These are phyloP conservation scores for Psylliodes chrysocephalus DNA, from an alignment of 2,888 invertebrate genomes.

Conservation along the genomic window DNA sequence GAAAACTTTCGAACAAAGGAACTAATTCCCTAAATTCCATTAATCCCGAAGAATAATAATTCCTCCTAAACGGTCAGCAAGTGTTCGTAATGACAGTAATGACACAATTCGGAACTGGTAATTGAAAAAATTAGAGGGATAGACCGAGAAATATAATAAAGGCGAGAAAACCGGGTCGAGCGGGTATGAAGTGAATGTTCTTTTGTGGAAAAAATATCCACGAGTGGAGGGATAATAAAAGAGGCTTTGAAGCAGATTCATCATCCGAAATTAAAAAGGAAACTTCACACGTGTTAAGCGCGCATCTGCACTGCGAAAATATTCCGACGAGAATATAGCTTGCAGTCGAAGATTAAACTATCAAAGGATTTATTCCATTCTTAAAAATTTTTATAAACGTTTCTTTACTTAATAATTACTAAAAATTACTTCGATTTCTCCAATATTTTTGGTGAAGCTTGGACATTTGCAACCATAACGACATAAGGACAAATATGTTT, in stretches of 20 bases:
- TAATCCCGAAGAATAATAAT: conserved; percentile 47
- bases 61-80: conserved; percentile 55
- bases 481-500: no score
- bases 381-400: no score
- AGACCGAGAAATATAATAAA: conserved; percentile 34
- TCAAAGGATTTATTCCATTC: no score
- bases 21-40: conserved; percentile 39
- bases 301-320: conserved; percentile 3
- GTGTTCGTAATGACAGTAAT: conserved; percentile 58
- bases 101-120: conserved; percentile 55
- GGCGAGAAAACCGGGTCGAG: conserved; percentile 17
- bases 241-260: conserved; percentile 24
- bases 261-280: conserved; percentile 28
- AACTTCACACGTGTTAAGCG: conserved; percentile 19
- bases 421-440: no score
- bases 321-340: not conserved
- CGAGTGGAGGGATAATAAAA: conserved; percentile 26
- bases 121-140: conserved; percentile 53
- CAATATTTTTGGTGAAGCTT: no score
- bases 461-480: no score
- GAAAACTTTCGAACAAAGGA: conserved; percentile 40
- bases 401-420: no score
- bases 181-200: conserved; percentile 19
- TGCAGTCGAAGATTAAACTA: no score
- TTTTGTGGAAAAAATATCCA: conserved; percentile 27